Conservation (phyloP, 2,888 invertebrate species). For the Gymnoscelis rufifasciata region DNA sequence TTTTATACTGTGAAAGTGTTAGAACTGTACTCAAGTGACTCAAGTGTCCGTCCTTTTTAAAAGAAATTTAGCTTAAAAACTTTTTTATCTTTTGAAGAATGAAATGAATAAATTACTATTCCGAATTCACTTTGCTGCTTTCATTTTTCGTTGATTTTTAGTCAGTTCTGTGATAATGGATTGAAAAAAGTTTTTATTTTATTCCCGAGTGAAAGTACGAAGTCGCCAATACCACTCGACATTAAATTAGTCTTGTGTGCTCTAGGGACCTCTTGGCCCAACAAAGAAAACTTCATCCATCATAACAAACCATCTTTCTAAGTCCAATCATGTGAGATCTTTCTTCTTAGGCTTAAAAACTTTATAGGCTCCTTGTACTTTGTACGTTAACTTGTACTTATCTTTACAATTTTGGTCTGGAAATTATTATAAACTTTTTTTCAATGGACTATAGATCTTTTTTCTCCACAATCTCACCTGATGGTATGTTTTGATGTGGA, state of each 20-base stretch:
- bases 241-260: conserved; percentile 39
- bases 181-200: neutral
- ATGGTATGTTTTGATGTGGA: too few species aligned
- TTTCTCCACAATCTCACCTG: too few species aligned
- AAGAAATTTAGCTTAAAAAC: conserved; percentile 6
- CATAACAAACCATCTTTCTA: conserved; percentile 49
- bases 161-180: neutral
- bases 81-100: conserved; percentile 7
- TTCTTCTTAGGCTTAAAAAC: conserved; percentile 21
- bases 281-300: conserved; percentile 45
- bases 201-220: conserved; percentile 9
- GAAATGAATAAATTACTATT: neutral
- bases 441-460: too few species aligned
- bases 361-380: neutral
- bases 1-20: too few species aligned
- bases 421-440: too few species aligned
- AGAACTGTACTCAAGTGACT: too few species aligned
- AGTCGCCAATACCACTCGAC: conserved; percentile 30
- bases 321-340: conserved; percentile 40
- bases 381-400: too few species aligned
- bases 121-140: neutral
- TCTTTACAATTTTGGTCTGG: too few species aligned
- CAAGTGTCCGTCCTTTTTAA: conserved; percentile 10
- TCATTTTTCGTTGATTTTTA: neutral
- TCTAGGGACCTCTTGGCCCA: conserved; percentile 28